phyloP scores from a whole-genome alignment of 2,113 vertebrate species.

The Anser cygnoides region DNA sequence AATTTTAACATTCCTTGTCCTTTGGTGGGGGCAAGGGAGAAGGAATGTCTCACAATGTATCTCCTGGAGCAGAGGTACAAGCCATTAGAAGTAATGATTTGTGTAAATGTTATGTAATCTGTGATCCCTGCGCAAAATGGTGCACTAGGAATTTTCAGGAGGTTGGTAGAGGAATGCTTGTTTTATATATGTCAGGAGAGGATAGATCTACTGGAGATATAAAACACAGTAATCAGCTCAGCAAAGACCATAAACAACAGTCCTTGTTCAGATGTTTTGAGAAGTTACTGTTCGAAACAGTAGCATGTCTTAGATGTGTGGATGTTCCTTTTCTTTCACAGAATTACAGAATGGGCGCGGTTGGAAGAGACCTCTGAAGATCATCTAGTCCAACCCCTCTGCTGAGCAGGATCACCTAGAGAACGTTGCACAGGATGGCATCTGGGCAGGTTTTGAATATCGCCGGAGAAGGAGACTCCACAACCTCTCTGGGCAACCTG shows the following conservation, averaged over 20 bases:
- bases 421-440: too few relatives aligned
- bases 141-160: neutral
- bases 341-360: too few relatives aligned
- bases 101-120: neutral
- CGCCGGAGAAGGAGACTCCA: too few relatives aligned
- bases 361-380: too few relatives aligned
- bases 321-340: neutral
- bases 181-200: neutral
- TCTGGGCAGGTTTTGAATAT: too few relatives aligned
- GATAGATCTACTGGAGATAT: neutral
- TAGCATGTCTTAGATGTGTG: neutral
- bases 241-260: neutral
- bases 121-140: neutral
- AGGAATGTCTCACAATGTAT: neutral
- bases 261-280: neutral
- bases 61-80: neutral
- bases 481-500: too few relatives aligned
- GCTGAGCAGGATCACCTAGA: too few relatives aligned
- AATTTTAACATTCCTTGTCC: neutral
- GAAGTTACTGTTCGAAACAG: neutral
- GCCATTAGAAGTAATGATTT: neutral
- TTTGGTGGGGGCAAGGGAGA: rapidly evolving
- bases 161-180: neutral
- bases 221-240: neutral
- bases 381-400: too few relatives aligned